Percentiles rank a stretch among this genome's conserved stretches.
Evolutionary conservation across 2,888 invertebrate species (phyloP).

Genomic region (Apodemia mormo): DNA sequence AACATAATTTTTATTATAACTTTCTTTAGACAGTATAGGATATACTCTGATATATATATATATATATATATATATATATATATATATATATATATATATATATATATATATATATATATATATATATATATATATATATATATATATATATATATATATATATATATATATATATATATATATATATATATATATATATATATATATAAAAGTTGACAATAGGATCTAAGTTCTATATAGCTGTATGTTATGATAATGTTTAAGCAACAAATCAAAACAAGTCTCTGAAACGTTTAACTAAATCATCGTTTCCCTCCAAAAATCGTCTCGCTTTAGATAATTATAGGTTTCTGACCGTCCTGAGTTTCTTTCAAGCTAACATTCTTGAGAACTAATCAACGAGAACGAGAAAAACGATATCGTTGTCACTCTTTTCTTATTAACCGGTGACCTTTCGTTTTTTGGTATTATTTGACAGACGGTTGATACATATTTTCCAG

Average conservation of each 20-base stretch:
- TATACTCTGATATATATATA: too few relatives aligned
- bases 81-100: too few relatives aligned
- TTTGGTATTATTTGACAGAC: not conserved
- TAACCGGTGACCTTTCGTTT: not conserved
- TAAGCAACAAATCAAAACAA: constrained; percentile 75
- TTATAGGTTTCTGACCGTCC: constrained; percentile 65
- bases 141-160: too few relatives aligned
- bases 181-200: too few relatives aligned
- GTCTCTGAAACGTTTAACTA: constrained; percentile 74
- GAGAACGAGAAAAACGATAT: constrained; percentile 38
- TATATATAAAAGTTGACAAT: not conserved
- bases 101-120: too few relatives aligned
- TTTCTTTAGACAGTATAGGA: too few relatives aligned
- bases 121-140: too few relatives aligned
- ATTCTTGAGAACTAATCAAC: constrained; percentile 65
- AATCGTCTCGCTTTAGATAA: constrained; percentile 73
- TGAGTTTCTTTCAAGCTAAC: constrained; percentile 51
- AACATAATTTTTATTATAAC: too few relatives aligned
- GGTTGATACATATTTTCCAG: too few relatives aligned
- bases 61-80: too few relatives aligned
- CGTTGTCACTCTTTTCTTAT: constrained; percentile 27
- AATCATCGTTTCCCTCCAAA: constrained; percentile 74
- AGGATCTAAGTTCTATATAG: constrained; percentile 21
- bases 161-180: too few relatives aligned
- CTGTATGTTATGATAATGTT: constrained; percentile 54